Percentiles rank a stretch among this genome's conserved stretches.
phyloP scores from a whole-genome alignment of 92 coral and sea anemone species.

The Zoanthus solanderi region DNA sequence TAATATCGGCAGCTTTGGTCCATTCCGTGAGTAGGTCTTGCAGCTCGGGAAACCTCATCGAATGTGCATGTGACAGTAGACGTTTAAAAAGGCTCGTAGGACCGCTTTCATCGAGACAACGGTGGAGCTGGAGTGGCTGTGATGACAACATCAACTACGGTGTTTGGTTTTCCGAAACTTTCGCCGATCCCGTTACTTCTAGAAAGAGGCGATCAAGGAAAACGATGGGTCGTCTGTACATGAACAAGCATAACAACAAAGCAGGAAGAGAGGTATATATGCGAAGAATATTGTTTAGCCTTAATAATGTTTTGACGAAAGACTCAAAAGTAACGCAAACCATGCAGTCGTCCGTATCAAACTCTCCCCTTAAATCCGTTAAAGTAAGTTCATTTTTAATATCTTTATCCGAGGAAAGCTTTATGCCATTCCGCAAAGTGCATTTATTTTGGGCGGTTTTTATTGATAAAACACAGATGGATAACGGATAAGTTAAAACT shows the following conservation, averaged over 20 bases:
- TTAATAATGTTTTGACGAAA: background rate
- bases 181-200: slow-evolving; percentile 76
- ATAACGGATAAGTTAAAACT: background rate
- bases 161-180: slow-evolving; percentile 80
- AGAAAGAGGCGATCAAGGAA: slow-evolving; percentile 57
- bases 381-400: too few species aligned
- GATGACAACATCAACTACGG: slow-evolving; percentile 85
- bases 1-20: slow-evolving; percentile 97
- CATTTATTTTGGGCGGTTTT: background rate
- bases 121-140: slow-evolving; percentile 87
- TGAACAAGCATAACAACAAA: slow-evolving; percentile 91
- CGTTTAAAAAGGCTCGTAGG: slow-evolving; percentile 37
- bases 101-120: slow-evolving; percentile 39
- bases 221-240: slow-evolving; percentile 65
- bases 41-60: slow-evolving; percentile 86
- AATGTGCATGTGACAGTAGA: slow-evolving; percentile 81
- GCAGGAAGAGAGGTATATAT: slow-evolving; percentile 87
- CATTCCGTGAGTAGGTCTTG: slow-evolving; percentile 96
- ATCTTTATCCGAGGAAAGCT: background rate
- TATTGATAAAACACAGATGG: background rate
- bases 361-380: too few species aligned
- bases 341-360: too few species aligned
- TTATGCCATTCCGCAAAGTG: background rate
- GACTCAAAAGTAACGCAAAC: too few species aligned
- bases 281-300: background rate